These are phyloP conservation scores for Petaurus breviceps DNA, from an alignment of 2,113 vertebrate genomes.

Conservation along the genomic window DNA sequence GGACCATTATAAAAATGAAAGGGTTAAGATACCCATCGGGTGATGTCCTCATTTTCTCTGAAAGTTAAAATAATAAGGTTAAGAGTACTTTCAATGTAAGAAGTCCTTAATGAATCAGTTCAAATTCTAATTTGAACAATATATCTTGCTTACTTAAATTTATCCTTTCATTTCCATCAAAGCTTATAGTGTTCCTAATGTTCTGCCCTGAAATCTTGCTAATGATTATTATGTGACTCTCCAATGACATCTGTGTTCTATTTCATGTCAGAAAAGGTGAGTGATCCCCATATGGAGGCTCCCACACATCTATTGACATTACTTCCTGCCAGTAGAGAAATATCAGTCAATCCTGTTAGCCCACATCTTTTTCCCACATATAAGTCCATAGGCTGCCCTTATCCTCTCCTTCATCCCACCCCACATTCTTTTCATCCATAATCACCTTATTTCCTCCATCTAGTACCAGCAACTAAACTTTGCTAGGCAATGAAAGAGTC, in stretches of 20 bases:
- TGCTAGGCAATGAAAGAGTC: constrained; percentile 71
- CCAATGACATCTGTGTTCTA: rapidly evolving
- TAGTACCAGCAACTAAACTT: constrained; percentile 46
- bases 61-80: background rate
- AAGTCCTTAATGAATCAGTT: constrained; percentile 43
- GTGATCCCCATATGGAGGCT: background rate
- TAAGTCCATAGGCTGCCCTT: constrained; percentile 38
- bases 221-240: background rate
- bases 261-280: background rate
- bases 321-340: constrained; percentile 64
- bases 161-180: constrained; percentile 25
- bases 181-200: constrained; percentile 18
- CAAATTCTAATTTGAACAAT: constrained; percentile 55
- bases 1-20: background rate
- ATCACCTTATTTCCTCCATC: constrained; percentile 57
- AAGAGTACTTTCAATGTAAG: background rate
- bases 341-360: constrained; percentile 42
- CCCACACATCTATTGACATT: background rate
- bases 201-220: constrained; percentile 44
- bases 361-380: constrained; percentile 33
- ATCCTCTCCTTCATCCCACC: constrained; percentile 15
- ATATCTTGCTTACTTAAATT: constrained; percentile 3
- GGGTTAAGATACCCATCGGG: background rate
- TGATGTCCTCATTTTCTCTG: constrained; percentile 31
- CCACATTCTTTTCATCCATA: background rate